Base-by-base conservation (phyloP, 2,888 invertebrate genomes). In the Rutpela maculata region DNA sequence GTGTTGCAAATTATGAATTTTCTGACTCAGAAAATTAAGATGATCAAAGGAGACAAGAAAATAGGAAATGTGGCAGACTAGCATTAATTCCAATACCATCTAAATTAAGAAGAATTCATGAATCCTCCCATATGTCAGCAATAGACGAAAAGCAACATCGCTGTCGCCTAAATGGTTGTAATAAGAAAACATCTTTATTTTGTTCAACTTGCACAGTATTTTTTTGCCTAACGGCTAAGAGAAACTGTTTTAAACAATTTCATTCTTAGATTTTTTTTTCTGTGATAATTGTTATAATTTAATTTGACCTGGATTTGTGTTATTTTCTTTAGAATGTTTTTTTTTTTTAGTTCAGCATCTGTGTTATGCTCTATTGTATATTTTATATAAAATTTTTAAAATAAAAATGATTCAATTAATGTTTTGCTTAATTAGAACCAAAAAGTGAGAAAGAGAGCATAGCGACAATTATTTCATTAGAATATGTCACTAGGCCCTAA, bases 11-110 rank as follows among this genome's bases (percentile, higher is more conserved):
- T 31, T 11, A 63, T 38, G 38, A 38, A 38, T 38, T 38, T 11
- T 38, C 38, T 35, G 35, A 26, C 26, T 63, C 63, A 63, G 63
- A 63, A 31, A 31, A 31, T 63, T 12, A 17, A 63, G 63, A 63
- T 63, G 38, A 35, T 35, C 31, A 31, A 63, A 63, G 35, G 31
- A 38, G 38, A 17, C 26, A 17, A 63, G 63, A 63, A 63, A 38
- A 35, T 10, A 63, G 38, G 31, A 35, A 35, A n/a, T 15, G 38
- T n/a, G 38, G 17, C 43, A 35, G 65, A 65, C 35, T 38, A 38
- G 17, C 65, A 12, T n/a, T 38, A 26, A 43, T 65, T 65, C 65
- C 63, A 17, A 38, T 38, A 38, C 9, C 38, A 38, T 63, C 63
- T 35, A 63, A 26, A 38, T 35, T 63, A 15, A 31, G 63, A 35